These are phyloP conservation scores for Rotaria socialis DNA, from an alignment of 2,888 invertebrate species.

Conservation along the genomic window DNA sequence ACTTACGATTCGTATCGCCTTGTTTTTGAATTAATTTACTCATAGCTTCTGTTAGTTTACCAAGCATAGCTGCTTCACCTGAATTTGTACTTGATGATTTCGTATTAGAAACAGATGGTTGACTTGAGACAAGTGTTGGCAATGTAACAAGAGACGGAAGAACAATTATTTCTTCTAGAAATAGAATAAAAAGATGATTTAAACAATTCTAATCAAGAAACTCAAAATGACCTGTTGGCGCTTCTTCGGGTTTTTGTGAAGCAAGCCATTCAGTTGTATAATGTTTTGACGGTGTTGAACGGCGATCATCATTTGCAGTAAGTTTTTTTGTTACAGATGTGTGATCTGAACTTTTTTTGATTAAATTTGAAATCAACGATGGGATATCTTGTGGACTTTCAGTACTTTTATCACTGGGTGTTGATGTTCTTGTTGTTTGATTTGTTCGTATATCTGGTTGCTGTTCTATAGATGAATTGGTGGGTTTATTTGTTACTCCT, in stretches of 20 bases:
- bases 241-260: not conserved
- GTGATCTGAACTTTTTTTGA: not conserved
- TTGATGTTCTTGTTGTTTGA: not conserved
- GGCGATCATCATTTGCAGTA: not conserved
- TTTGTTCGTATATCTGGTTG: not conserved
- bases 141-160: not conserved
- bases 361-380: not conserved
- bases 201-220: not conserved
- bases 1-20: not conserved
- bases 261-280: slow-evolving; percentile 7
- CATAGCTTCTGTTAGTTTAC: not conserved
- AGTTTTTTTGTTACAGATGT: not conserved
- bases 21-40: not conserved
- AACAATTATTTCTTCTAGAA: not conserved
- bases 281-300: not conserved
- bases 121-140: not conserved
- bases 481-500: not conserved
- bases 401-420: slow-evolving; percentile 17
- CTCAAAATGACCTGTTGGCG: not conserved
- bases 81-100: not conserved
- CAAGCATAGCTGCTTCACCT: not conserved
- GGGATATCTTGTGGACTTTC: slow-evolving; percentile 12
- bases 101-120: not conserved
- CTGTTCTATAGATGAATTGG: not conserved
- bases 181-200: not conserved